phyloP scores from a whole-genome alignment of 2,888 invertebrate genomes.

The Rotaria socialis region DNA sequence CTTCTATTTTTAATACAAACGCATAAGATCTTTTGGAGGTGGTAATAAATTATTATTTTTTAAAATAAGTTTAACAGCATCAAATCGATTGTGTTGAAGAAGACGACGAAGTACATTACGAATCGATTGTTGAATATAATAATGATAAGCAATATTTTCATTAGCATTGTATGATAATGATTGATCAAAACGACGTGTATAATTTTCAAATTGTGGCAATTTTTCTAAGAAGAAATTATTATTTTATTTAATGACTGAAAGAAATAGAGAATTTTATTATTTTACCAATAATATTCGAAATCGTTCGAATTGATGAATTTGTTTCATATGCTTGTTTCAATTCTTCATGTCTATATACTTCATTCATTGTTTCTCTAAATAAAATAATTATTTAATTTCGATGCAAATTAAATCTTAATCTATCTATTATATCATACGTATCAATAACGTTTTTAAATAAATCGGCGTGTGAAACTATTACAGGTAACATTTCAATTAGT shows the following conservation, averaged over 20 bases:
- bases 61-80: conserved; percentile 3
- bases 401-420: not conserved
- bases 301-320: not conserved
- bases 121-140: conserved; percentile 29
- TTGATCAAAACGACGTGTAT: not conserved
- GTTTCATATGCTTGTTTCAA: conserved; percentile 1
- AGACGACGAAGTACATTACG: conserved; percentile 9
- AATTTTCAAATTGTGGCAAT: conserved; percentile 28
- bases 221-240: not conserved
- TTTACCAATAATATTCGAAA: conserved; percentile 6
- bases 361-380: conserved; percentile 1
- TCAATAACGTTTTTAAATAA: not conserved
- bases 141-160: conserved; percentile 20
- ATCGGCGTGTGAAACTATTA: not conserved
- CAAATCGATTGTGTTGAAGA: conserved; percentile 5
- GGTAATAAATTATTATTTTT: conserved; percentile 7
- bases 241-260: not conserved
- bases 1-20: not conserved
- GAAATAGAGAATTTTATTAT: no score
- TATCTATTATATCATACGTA: not conserved
- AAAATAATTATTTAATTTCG: not conserved
- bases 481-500: not conserved
- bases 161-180: not conserved
- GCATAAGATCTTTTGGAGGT: not conserved
- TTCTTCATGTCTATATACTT: not conserved